Conservation (phyloP, 2,888 invertebrate species). For the Imbricaverruca yamaguchii region DNA sequence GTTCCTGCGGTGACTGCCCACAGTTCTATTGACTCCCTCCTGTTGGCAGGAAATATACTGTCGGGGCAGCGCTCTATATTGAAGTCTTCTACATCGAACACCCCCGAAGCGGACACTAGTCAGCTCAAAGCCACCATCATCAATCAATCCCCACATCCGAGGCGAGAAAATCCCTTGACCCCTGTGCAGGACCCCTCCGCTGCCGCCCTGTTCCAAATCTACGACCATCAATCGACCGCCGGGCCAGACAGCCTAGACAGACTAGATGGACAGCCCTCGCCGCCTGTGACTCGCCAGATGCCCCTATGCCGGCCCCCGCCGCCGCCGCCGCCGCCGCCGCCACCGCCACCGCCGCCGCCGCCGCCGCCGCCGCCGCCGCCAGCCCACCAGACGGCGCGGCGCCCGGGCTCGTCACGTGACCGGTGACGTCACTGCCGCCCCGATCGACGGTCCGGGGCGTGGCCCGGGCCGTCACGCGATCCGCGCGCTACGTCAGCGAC, state of each 20-base stretch:
- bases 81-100: too few relatives aligned
- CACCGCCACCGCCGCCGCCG: neutral
- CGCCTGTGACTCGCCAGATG: neutral
- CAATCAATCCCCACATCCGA: too few relatives aligned
- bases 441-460: neutral
- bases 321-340: neutral
- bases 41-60: too few relatives aligned
- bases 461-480: too few relatives aligned
- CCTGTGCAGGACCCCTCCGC: neutral
- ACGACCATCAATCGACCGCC: neutral
- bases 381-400: neutral
- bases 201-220: neutral
- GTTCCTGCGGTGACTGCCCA: too few relatives aligned
- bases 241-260: neutral
- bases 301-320: neutral
- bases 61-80: too few relatives aligned
- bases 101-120: too few relatives aligned
- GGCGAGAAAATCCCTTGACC: neutral
- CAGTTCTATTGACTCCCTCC: too few relatives aligned
- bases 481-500: too few relatives aligned
- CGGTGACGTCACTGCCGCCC: neutral
- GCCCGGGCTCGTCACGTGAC: constrained; percentile 1
- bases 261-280: neutral
- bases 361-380: neutral
- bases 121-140: too few relatives aligned